Evolutionary conservation across 2,113 vertebrate genomes (phyloP), one percentile per base, ranked within the genome.

Genomic region (Tachycineta bicolor): DNA sequence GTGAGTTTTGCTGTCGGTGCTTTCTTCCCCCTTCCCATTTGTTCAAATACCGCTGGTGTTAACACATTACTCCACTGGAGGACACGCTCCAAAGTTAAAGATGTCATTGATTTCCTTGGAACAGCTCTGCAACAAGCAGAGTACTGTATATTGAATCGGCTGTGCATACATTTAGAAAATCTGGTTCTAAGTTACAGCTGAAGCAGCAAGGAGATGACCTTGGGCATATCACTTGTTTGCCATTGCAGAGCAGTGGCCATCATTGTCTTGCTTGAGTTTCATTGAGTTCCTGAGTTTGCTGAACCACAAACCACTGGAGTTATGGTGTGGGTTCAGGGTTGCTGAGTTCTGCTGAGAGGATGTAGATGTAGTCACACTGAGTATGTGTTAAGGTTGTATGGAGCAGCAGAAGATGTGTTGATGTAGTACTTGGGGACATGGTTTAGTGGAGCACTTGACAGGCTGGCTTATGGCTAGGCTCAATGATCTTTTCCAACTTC

Each of bases 361-460:
- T 1, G 11, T 62, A 8, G 49, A 12, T 62, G 8, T 1, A 0
- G 11, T 59, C 7, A n/a, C 9, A 47, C 4, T 10, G 46, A 50
- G 5, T 49, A 11, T 22, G 2, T 23, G 17, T 90, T 71, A 39
- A 81, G 21, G 18, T 59, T 70, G 25, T 7, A 4, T 28, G 18
- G 46, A 69, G 29, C 62, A 83, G 8, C 21, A 34, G 13, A 76
- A 55, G n/a, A 47, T 41, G 14, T 47, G 25, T 68, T 39, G 29
- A 47, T 68, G 29, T 31, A 15, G 28, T 62, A 34, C 39, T 41
- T 41, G 23, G 11, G 24, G 20, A 17, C 21, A 12, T 26, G 25
- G n/a, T 41, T 68, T 47, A 53, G 11, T 68, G 29, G 28, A 47
- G 24, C 23, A n/a, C 24, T 60, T 62, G n/a, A 22, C 41, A 55